phyloP scores from a whole-genome alignment of 2,888 invertebrate species.

The Limnephilus lunatus region DNA sequence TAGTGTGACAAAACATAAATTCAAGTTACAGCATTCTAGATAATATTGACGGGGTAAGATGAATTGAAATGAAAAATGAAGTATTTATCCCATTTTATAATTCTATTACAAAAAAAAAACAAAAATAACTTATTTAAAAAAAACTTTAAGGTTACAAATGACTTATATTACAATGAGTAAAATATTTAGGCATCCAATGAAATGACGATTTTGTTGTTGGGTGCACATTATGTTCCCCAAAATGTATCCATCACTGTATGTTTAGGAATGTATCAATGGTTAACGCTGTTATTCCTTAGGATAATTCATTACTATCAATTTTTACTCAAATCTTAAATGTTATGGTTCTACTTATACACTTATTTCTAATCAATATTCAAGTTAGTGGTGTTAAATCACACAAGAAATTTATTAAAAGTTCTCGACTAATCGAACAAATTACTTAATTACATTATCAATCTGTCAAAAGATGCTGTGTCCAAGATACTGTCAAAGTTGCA shows the following conservation, averaged over 20 bases:
- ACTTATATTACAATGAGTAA: conserved; percentile 54
- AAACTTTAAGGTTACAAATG: conserved; percentile 27
- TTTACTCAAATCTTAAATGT: conserved; percentile 45
- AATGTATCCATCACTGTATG: conserved; percentile 36
- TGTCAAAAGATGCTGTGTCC: conserved; percentile 5
- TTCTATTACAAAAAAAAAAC: background rate
- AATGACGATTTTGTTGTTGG: background rate
- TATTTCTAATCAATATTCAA: conserved; percentile 13
- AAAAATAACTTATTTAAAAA: conserved; percentile 22
- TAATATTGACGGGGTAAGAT: conserved; percentile 23
- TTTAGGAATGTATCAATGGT: conserved; percentile 59
- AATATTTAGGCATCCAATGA: conserved; percentile 36
- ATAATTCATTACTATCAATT: conserved; percentile 31
- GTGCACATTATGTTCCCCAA: conserved; percentile 25
- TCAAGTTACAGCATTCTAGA: conserved; percentile 14
- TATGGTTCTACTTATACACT: conserved; percentile 40
- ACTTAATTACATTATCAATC: background rate
- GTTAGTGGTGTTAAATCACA: conserved; percentile 16
- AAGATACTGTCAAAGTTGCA: background rate
- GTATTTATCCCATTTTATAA: conserved; percentile 1
- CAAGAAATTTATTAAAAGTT: conserved; percentile 14
- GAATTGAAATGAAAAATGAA: conserved; percentile 13
- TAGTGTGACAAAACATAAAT: conserved; percentile 41
- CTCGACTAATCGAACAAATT: background rate
- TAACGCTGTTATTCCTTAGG: conserved; percentile 47